A percentile compares a stretch with the other conserved stretches of the same genome.
These are phyloP conservation scores for Dipodomys merriami DNA, from an alignment of 2,113 vertebrate genomes.

Conservation along the genomic window DNA sequence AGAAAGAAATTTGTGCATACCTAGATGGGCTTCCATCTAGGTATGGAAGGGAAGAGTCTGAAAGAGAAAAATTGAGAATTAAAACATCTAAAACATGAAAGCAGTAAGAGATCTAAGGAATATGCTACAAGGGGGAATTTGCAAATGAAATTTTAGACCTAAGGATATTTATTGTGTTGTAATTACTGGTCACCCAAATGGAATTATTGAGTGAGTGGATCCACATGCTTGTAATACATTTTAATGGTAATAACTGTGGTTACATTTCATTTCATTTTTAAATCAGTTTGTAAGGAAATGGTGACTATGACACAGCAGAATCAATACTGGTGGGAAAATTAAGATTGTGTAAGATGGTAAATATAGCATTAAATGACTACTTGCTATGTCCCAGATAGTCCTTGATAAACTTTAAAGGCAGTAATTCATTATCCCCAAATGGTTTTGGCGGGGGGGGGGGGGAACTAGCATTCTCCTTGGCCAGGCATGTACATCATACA, in stretches of 20 bases:
- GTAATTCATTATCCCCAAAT: background rate
- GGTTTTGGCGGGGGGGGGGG: rapidly evolving
- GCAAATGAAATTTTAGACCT: background rate
- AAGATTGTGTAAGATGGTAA: background rate
- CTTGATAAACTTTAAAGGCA: background rate
- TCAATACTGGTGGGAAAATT: background rate
- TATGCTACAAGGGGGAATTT: background rate
- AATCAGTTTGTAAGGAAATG: constrained; percentile 17
- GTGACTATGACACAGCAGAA: background rate
- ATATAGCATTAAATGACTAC: background rate
- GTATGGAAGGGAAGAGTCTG: background rate
- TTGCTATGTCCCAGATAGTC: background rate
- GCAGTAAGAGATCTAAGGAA: background rate
- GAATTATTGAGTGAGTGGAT: background rate
- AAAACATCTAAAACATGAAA: background rate
- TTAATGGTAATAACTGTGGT: background rate
- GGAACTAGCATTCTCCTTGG: background rate
- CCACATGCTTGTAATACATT: background rate
- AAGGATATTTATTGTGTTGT: background rate
- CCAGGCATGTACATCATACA: background rate
- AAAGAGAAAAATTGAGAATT: background rate
- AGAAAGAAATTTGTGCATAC: background rate
- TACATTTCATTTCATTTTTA: constrained; percentile 6
- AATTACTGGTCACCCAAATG: background rate
- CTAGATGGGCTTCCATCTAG: background rate